A percentile compares a stretch with the other conserved stretches of the same genome.
Conservation (phyloP, 2,888 invertebrate genomes). For the Agrotis puta region DNA sequence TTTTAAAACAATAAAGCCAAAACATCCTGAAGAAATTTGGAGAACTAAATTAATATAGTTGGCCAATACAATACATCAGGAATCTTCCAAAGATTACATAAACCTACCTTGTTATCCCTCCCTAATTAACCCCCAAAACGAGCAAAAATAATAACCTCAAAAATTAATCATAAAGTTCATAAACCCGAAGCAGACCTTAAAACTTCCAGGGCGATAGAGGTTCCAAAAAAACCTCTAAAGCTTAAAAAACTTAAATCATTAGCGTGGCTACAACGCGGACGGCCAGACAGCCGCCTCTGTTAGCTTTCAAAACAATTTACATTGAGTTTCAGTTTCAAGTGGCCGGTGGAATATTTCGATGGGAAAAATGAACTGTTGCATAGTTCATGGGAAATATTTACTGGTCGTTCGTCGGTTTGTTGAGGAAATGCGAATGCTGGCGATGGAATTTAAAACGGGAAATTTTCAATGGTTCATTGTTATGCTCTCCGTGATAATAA, state of each 20-base stretch:
- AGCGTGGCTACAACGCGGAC: conserved; percentile 41
- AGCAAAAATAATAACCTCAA: conserved; percentile 22
- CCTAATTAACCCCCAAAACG: conserved; percentile 5
- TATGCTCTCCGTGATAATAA: too few species aligned
- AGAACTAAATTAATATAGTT: too few species aligned
- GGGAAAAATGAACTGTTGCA: conserved; percentile 53
- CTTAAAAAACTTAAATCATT: conserved; percentile 64
- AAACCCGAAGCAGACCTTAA: conserved; percentile 29
- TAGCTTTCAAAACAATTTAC: conserved; percentile 67
- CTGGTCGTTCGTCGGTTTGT: conserved; percentile 25
- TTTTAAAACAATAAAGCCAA: too few species aligned
- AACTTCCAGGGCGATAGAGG: conserved; percentile 44
- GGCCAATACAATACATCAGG: too few species aligned
- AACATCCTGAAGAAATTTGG: too few species aligned
- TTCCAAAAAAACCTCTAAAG: conserved; percentile 30
- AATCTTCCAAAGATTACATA: too few species aligned
- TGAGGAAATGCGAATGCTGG: neutral
- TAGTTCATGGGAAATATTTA: conserved; percentile 41
- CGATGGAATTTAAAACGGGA: too few species aligned
- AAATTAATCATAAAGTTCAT: conserved; percentile 44
- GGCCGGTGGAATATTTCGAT: conserved; percentile 46
- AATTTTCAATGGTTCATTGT: too few species aligned
- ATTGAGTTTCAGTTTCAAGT: conserved; percentile 61
- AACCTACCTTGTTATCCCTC: neutral
- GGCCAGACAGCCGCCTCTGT: conserved; percentile 50